phyloP scores from a whole-genome alignment of 2,113 vertebrate genomes.

The Plotosus lineatus region DNA sequence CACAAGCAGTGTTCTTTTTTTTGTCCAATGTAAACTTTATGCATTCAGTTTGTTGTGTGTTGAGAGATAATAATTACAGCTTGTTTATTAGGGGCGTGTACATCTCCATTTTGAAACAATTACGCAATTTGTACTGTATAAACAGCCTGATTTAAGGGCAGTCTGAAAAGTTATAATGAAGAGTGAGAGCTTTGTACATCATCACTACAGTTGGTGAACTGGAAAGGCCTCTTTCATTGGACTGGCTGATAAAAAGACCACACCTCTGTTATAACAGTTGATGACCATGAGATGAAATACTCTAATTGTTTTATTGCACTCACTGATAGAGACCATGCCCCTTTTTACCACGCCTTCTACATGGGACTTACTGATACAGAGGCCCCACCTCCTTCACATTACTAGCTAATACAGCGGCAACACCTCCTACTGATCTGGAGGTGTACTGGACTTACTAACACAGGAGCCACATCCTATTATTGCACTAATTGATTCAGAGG shows the following conservation, averaged over 20 bases:
- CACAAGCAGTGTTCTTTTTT: neutral
- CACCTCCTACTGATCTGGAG: neutral
- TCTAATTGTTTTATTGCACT: too few relatives aligned
- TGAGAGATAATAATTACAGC: neutral
- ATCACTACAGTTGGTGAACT: too few relatives aligned
- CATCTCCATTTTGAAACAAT: neutral
- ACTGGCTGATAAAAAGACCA: neutral
- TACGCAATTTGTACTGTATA: too few relatives aligned
- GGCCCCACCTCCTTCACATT: neutral
- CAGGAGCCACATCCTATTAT: neutral
- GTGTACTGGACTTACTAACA: neutral
- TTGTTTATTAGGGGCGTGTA: neutral
- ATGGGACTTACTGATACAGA: neutral
- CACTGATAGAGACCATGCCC: too few relatives aligned
- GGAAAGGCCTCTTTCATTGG: neutral
- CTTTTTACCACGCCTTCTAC: too few relatives aligned
- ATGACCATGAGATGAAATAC: neutral
- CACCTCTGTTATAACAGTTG: neutral
- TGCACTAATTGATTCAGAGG: neutral
- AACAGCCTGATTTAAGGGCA: neutral
- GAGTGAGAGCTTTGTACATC: neutral
- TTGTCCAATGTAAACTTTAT: neutral
- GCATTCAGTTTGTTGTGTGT: neutral
- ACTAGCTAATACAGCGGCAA: neutral
- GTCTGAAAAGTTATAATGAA: neutral